Base-by-base conservation (phyloP, 2,797 vertebrate species). In the Poecilia gillii region DNA sequence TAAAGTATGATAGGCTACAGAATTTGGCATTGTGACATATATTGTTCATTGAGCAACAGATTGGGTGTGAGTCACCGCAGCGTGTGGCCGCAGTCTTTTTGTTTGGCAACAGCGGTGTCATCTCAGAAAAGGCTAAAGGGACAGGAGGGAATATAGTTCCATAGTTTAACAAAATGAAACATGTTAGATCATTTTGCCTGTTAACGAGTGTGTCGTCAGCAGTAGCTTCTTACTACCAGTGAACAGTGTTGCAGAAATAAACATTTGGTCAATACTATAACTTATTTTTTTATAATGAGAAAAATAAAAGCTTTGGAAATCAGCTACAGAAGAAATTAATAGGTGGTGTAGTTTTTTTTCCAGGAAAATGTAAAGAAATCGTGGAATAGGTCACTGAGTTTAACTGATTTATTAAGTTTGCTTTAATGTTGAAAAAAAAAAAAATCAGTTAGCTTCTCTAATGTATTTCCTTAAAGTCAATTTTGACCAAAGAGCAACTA, bases 21-120 rank as follows among this genome's bases (percentile, higher is more conserved):
- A 74, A 23, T 25, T 36, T 45, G 53, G 53, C 13, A 33, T 16
- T 20, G 28, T 64, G 43, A 64, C 31, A 39, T 47, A 20, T 13
- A 64, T 20, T 14, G 57, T 14, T 76, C 6, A 20, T 46, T 33
- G 25, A 41, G 43, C 23, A 64, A 57, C 57, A 64, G 57, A 76
- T 46, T 64, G 74, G 14, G 43, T 25, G 59, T 64, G 74, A 64
- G 57, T 76, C 74, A 76, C 9, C 57, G 33, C 43, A 14, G 57
- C 46, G 31, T 62, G 74, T 36, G n/a, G 74, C 74, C 55, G 2
- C 39, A 20, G 41, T 33, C 45, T 28, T 64, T 64, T 64, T 43
- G 43, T 62, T 75, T 64, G 41, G 74, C 45, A 64, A 75, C 9
- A 31, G 31, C 55, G 4, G n/a, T 18, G 28, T 6, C 59, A 20